phyloP scores from a whole-genome alignment of 2,113 vertebrate species.

The Phoenicopterus ruber region DNA sequence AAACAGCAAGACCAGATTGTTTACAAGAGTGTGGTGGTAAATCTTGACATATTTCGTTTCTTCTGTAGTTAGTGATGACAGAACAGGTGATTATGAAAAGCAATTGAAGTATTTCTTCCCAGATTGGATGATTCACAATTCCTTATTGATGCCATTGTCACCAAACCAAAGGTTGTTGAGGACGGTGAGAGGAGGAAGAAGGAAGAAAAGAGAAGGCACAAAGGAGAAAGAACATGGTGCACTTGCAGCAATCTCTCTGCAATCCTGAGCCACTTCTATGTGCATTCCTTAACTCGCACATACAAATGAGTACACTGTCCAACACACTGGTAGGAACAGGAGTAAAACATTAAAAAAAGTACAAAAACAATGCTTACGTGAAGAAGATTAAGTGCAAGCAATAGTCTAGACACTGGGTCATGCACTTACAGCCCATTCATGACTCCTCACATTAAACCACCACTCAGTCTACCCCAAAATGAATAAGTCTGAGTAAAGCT shows the following conservation, averaged over 20 bases:
- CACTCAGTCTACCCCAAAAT: background rate
- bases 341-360: background rate
- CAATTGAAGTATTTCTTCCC: background rate
- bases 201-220: background rate
- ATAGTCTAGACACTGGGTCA: background rate
- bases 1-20: background rate
- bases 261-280: background rate
- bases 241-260: background rate
- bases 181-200: background rate
- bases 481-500: background rate
- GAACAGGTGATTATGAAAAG: constrained; percentile 8
- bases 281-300: background rate
- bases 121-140: background rate
- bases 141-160: background rate
- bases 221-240: background rate
- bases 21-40: background rate
- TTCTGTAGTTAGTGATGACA: constrained; percentile 12
- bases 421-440: background rate
- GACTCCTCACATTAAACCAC: constrained; percentile 2
- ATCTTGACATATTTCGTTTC: background rate
- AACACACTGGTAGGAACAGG: background rate
- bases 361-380: background rate
- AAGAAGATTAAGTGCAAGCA: background rate
- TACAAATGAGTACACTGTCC: background rate
- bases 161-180: background rate